phyloP scores from a whole-genome alignment of 2,888 invertebrate species.

The Noctua janthe region DNA sequence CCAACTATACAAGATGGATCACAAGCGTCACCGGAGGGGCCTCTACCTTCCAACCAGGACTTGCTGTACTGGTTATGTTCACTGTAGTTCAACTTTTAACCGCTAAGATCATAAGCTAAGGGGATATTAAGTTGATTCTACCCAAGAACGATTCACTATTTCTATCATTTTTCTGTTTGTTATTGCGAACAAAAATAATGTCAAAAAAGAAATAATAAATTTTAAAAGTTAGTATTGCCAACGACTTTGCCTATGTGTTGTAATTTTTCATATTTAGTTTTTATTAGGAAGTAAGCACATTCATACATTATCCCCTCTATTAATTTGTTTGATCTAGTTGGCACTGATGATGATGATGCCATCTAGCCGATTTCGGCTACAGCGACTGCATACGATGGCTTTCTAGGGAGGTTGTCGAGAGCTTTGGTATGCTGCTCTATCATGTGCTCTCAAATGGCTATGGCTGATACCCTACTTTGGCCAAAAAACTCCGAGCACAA shows the following conservation, averaged over 20 bases:
- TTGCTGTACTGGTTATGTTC: constrained; percentile 67
- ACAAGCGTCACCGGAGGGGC: constrained; percentile 70
- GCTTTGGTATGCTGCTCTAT: too few species aligned
- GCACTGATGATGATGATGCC: background rate
- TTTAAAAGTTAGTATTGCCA: background rate
- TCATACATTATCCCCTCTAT: background rate
- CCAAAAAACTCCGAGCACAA: too few species aligned
- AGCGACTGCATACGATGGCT: too few species aligned
- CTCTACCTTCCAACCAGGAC: constrained; percentile 68
- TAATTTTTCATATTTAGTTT: background rate
- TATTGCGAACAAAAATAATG: constrained; percentile 7
- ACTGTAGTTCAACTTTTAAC: constrained; percentile 66
- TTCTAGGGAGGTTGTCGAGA: too few species aligned
- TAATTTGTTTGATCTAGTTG: background rate
- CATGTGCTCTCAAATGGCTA: too few species aligned
- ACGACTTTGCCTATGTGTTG: background rate
- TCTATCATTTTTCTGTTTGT: constrained; percentile 12
- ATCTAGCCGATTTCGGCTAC: too few species aligned
- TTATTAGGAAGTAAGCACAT: background rate
- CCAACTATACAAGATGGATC: constrained; percentile 78
- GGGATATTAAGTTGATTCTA: constrained; percentile 9
- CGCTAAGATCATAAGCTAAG: constrained; percentile 64
- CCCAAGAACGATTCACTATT: background rate
- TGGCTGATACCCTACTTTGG: too few species aligned
- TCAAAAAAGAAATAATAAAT: background rate